Percentiles rank a stretch among this genome's conserved stretches.
Evolutionary conservation across 1,140 invertebrate species (phyloP).

Genomic region (Listronotus oregonensis): DNA sequence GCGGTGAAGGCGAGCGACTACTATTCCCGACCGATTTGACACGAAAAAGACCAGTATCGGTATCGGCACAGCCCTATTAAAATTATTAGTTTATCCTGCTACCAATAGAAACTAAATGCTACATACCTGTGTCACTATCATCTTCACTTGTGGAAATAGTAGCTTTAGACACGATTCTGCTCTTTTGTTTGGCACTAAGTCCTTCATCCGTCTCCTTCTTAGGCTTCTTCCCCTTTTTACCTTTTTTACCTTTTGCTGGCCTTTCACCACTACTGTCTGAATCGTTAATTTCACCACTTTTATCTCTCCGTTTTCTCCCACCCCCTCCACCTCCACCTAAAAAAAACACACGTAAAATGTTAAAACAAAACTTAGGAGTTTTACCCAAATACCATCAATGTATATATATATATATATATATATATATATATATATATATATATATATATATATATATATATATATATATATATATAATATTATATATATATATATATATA

Average conservation of each 20-base stretch:
- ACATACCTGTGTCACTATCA: slow-evolving; percentile 69
- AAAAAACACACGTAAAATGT: not conserved
- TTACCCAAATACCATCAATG: not conserved
- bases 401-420: too few species aligned
- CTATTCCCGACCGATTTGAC: too few species aligned
- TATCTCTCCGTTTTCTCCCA: slow-evolving; percentile 15
- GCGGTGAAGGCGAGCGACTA: too few species aligned
- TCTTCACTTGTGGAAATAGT: slow-evolving; percentile 94
- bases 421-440: too few species aligned
- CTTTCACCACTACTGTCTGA: slow-evolving; percentile 66
- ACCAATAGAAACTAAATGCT: too few species aligned
- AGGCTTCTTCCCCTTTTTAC: slow-evolving; percentile 51
- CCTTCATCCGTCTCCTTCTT: slow-evolving; percentile 65
- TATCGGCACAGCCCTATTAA: too few species aligned
- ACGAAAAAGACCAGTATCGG: too few species aligned
- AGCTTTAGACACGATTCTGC: slow-evolving; percentile 90
- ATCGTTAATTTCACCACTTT: slow-evolving; percentile 37
- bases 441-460: too few species aligned
- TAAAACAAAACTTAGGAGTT: not conserved
- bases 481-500: too few species aligned
- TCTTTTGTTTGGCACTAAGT: slow-evolving; percentile 79
- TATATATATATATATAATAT: too few species aligned
- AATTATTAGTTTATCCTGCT: too few species aligned
- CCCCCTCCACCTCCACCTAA: slow-evolving; percentile 14
- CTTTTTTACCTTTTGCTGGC: slow-evolving; percentile 63